These are phyloP conservation scores for Euplagia quadripunctaria DNA, from an alignment of 2,888 invertebrate species.

Conservation along the genomic window DNA sequence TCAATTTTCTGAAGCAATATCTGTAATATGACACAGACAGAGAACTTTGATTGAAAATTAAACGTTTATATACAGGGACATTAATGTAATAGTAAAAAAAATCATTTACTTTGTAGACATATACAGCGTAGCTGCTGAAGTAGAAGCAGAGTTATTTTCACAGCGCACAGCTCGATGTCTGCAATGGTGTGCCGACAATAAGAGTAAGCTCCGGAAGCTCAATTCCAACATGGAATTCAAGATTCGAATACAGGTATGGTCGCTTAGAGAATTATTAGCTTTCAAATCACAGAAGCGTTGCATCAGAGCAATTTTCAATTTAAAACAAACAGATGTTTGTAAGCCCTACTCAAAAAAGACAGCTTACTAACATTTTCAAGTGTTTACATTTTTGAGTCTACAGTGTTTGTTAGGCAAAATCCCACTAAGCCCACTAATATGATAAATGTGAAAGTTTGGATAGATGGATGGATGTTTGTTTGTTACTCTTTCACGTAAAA, in stretches of 20 bases:
- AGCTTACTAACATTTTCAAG: no score
- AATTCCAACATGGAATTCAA: constrained; percentile 98
- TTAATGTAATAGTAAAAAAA: background rate
- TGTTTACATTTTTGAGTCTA: no score
- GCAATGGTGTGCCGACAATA: constrained; percentile 98
- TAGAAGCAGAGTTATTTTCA: constrained; percentile 94
- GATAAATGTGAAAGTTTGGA: no score
- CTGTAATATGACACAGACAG: no score
- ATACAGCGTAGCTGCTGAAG: constrained; percentile 93
- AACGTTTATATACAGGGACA: background rate
- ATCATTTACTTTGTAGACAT: constrained; percentile 89
- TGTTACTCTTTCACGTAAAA: no score
- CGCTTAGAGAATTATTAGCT: background rate
- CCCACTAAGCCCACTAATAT: no score
- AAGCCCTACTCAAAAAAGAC: no score
- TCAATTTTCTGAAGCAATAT: no score
- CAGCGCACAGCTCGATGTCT: constrained; percentile 96
- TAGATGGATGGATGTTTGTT: no score
- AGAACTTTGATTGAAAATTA: background rate
- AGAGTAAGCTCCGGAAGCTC: constrained; percentile 97
- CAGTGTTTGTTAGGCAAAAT: no score
- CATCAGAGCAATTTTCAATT: no score
- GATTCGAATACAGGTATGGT: constrained; percentile 89
- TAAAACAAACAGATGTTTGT: no score
- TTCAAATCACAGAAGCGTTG: background rate